These are phyloP conservation scores for Nebria salina DNA, from an alignment of 2,888 invertebrate species.

Conservation along the genomic window DNA sequence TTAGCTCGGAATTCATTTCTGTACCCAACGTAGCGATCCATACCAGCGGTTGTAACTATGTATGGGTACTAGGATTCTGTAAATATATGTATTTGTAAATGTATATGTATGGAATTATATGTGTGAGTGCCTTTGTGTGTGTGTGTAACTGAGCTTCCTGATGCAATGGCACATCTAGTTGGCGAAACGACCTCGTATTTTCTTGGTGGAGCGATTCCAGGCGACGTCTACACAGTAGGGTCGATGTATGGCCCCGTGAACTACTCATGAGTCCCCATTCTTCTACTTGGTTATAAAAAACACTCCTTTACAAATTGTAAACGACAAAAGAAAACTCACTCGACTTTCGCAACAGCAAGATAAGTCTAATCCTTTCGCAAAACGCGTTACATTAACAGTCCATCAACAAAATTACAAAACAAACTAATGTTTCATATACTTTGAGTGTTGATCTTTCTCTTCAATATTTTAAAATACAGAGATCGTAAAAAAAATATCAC, in stretches of 20 bases:
- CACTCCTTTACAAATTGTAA: slow-evolving; percentile 43
- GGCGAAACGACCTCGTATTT: slow-evolving; percentile 45
- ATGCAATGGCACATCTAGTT: slow-evolving; percentile 24
- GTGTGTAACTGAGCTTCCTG: slow-evolving; percentile 7
- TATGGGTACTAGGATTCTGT: not conserved
- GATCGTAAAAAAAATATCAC: no score
- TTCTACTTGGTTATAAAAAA: slow-evolving; percentile 31
- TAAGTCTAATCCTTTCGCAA: not conserved
- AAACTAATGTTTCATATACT: no score
- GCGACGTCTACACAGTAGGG: slow-evolving; percentile 36
- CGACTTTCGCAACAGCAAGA: slow-evolving; percentile 5
- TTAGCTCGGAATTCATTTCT: slow-evolving; percentile 59
- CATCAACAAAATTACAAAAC: not conserved
- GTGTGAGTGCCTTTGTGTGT: slow-evolving; percentile 6
- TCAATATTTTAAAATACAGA: no score
- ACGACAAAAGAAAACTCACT: slow-evolving; percentile 21
- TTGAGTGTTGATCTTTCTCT: no score
- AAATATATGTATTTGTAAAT: not conserved
- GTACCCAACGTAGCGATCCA: slow-evolving; percentile 48
- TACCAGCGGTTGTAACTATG: not conserved
- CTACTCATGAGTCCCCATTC: slow-evolving; percentile 32
- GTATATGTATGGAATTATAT: not conserved
- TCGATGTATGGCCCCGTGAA: slow-evolving; percentile 43
- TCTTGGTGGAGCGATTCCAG: slow-evolving; percentile 40
- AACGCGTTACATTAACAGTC: slow-evolving; percentile 11